Percentiles rank a stretch among this genome's conserved stretches.
Conservation (phyloP, 2,113 vertebrate genomes). For the Microcebus tavaratra region DNA sequence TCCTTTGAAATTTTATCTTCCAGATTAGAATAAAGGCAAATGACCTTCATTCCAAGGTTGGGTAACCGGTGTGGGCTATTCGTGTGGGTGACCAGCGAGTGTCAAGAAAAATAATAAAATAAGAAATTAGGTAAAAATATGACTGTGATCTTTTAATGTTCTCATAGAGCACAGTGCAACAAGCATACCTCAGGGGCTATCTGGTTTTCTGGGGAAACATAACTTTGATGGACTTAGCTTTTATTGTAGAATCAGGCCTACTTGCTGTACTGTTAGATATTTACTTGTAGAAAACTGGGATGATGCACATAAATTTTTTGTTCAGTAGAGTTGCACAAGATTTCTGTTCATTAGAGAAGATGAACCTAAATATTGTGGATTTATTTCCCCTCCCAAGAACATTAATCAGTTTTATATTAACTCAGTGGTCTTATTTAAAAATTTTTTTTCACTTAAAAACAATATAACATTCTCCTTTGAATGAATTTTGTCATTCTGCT, state of each 20-base stretch:
- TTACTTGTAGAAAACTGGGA: neutral
- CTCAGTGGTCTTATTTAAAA: slow-evolving; percentile 4
- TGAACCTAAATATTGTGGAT: neutral
- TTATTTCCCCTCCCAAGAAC: neutral
- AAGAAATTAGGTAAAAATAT: neutral
- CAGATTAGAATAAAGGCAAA: neutral
- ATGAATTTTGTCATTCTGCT: slow-evolving; percentile 30
- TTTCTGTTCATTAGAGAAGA: slow-evolving; percentile 1
- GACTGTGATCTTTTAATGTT: neutral
- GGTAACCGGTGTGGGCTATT: neutral
- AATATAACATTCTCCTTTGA: neutral
- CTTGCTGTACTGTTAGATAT: neutral
- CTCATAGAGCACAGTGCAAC: neutral
- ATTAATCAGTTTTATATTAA: slow-evolving; percentile 12
- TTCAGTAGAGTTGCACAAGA: neutral
- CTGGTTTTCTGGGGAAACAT: neutral
- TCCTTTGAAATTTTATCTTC: neutral
- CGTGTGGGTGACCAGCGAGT: neutral
- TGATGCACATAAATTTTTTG: neutral
- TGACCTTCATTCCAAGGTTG: neutral
- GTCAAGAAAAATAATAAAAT: neutral
- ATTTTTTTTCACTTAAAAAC: neutral
- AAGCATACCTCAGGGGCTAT: neutral
- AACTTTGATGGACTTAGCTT: neutral
- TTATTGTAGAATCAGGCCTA: neutral